Base-by-base conservation (phyloP, 2,888 invertebrate genomes). In the Siphlonurus alternatus region DNA sequence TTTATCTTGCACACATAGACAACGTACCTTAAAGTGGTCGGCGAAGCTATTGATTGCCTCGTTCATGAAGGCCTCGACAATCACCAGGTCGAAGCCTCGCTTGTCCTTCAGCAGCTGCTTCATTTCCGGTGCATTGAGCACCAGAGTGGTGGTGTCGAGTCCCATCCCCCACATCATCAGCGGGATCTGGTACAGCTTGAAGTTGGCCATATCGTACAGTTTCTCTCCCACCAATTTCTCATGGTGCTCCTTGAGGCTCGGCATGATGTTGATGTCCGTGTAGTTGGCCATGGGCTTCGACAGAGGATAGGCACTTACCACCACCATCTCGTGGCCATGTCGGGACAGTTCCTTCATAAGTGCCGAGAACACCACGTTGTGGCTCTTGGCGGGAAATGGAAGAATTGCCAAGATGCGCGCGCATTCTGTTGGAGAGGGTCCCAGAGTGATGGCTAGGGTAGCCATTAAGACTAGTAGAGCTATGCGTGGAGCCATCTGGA, bases 11-110 rank as follows among this genome's bases (percentile, higher is more conserved):
- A n/a, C n/a, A n/a, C n/a, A n/a, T n/a, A n/a, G n/a, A n/a, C 5
- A 38, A 38, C 38, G 5, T 38, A 56, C 56, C 23, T 77, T 74
- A 66, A 78, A 78, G 69, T 79, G 79, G 65, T 79, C 73, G 0
- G 80, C 77, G 10, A 81, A 68, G 10, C 77, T 79, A 62, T 66
- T 71, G 1, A 76, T 68, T 3, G 79, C 79, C 67, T 81, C 81
- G 68, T 76, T 78, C 23, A 78, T 69, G 68, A 79, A 79, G 56
- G 77, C 72, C 68, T 80, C 80, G 1, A 78, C 74, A 5, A 81
- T 75, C 1, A 81, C 75, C 15, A 80, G 69, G 67, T 81, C 80
- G 63, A 78, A 75, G n/a, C 71, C 69, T 62, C 76, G 70, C 60
- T 77, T 73, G 0, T 19, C 62, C n/a, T 67, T 63, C 2, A 68